Conservation (phyloP, 2,113 vertebrate genomes). For the Strix aluco region DNA sequence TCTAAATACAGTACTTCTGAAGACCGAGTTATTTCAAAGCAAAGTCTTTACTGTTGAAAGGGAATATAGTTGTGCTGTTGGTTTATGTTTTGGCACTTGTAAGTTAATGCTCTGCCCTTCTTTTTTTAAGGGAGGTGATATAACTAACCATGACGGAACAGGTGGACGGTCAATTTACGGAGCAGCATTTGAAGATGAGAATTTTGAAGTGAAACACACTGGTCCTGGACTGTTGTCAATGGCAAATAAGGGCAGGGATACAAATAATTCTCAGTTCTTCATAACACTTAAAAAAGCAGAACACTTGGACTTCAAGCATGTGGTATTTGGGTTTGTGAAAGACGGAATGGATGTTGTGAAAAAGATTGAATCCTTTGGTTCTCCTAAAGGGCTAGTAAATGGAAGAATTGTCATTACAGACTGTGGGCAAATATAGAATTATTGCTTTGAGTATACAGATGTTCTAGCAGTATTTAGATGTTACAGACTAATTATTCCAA, state of each 20-base stretch:
- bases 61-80: neutral
- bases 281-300: conserved; percentile 93
- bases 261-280: conserved; percentile 95
- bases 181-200: conserved; percentile 90
- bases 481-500: conserved; percentile 76
- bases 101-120: neutral
- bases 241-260: conserved; percentile 88
- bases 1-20: neutral
- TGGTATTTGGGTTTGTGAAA: conserved; percentile 91
- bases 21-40: neutral
- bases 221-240: conserved; percentile 91
- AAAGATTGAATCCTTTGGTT: conserved; percentile 86
- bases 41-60: neutral
- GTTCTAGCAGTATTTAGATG: conserved; percentile 63
- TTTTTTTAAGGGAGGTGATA: conserved; percentile 86
- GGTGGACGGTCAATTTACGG: conserved; percentile 93
- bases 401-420: conserved; percentile 84
- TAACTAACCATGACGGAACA: conserved; percentile 86
- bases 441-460: conserved; percentile 60
- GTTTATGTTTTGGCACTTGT: neutral
- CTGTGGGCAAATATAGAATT: conserved; percentile 85
- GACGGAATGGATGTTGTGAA: conserved; percentile 90
- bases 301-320: conserved; percentile 93
- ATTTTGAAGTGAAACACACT: conserved; percentile 88
- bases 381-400: conserved; percentile 79